A percentile compares a stretch with the other conserved stretches of the same genome.
Conservation (phyloP, 2,113 vertebrate species). For the Egretta garzetta region DNA sequence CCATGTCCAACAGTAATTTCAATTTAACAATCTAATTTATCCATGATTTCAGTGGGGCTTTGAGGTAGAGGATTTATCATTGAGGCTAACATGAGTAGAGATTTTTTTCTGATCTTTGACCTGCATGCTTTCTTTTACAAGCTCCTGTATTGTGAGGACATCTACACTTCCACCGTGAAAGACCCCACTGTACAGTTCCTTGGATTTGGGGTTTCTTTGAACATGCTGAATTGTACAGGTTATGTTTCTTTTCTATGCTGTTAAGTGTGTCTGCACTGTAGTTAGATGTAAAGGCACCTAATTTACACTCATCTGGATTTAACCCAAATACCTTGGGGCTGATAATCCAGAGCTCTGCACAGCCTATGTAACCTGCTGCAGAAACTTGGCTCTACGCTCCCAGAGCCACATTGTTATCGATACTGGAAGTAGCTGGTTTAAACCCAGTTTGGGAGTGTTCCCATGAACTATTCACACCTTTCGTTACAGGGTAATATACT, state of each 20-base stretch:
- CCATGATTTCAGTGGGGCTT: not conserved
- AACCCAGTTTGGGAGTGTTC: not conserved
- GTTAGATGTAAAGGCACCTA: not conserved
- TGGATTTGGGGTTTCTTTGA: not conserved
- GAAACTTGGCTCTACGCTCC: accelerated
- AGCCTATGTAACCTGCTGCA: not conserved
- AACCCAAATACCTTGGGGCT: not conserved
- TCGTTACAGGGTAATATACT: not conserved
- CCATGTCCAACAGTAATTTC: not conserved
- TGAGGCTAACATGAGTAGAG: not conserved
- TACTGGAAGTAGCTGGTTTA: not conserved
- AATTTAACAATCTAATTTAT: not conserved
- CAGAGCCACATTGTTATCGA: not conserved
- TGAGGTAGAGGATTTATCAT: not conserved
- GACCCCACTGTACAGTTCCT: not conserved
- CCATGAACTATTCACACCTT: not conserved
- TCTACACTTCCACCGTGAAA: not conserved
- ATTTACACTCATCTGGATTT: not conserved
- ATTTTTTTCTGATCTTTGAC: not conserved
- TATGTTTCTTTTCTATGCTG: not conserved
- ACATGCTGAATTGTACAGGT: not conserved
- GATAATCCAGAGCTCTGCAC: not conserved
- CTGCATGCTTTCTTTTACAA: not conserved
- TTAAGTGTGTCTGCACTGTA: not conserved
- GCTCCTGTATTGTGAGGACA: not conserved